A percentile compares a stretch with the other conserved stretches of the same genome.
Conservation (phyloP, 2,113 vertebrate species). For the Mastomys coucha region DNA sequence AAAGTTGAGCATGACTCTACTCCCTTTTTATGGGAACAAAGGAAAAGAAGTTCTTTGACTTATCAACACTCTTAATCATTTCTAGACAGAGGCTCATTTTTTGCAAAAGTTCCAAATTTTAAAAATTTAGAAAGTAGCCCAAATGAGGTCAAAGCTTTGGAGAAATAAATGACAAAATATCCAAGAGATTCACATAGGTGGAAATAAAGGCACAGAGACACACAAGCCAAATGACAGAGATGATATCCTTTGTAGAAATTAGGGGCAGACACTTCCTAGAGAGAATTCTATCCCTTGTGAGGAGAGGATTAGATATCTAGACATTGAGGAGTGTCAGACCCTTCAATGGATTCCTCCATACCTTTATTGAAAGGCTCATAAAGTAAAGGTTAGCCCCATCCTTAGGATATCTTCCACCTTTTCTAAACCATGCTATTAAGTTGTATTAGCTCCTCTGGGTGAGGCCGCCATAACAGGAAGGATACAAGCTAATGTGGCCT, state of each 20-base stretch:
- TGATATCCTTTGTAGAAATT: conserved; percentile 63
- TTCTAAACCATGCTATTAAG: conserved; percentile 83
- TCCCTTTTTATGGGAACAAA: conserved; percentile 36
- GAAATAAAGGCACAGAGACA: conserved; percentile 65
- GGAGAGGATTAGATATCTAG: conserved; percentile 75
- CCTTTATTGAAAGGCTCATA: conserved; percentile 80
- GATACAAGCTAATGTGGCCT: conserved; percentile 52
- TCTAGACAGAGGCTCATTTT: not conserved
- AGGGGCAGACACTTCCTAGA: not conserved
- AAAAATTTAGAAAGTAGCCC: not conserved
- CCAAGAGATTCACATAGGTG: conserved; percentile 23
- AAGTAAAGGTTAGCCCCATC: conserved; percentile 87
- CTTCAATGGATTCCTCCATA: conserved; percentile 75
- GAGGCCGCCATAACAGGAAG: conserved; percentile 52
- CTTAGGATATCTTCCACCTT: conserved; percentile 87
- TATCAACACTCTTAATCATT: not conserved
- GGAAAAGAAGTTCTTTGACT: conserved; percentile 16
- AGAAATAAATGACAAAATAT: conserved; percentile 39
- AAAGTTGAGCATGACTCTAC: conserved; percentile 30
- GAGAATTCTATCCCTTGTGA: not conserved
- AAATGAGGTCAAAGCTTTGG: conserved; percentile 49
- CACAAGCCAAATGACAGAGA: conserved; percentile 24
- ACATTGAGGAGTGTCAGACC: conserved; percentile 60
- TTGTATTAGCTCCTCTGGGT: conserved; percentile 80
- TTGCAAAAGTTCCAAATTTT: not conserved